These are phyloP conservation scores for Drosophila mauritiana DNA, from an alignment of 1,140 invertebrate genomes.

Conservation along the genomic window DNA sequence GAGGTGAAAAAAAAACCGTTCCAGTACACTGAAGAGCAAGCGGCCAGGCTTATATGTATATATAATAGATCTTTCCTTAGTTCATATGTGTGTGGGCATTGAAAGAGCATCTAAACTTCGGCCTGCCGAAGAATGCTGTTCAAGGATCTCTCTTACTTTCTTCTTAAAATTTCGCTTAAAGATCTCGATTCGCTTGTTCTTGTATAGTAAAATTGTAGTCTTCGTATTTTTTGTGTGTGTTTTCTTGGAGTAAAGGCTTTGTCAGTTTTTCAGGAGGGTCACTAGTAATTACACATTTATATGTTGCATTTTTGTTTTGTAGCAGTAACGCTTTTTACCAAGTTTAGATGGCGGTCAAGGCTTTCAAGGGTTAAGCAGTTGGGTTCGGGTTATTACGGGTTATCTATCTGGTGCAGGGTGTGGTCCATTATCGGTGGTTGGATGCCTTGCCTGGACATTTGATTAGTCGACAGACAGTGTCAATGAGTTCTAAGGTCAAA, in stretches of 20 bases:
- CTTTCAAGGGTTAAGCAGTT: conserved; percentile 22
- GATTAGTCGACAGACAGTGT: neutral
- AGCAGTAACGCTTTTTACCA: conserved; percentile 5
- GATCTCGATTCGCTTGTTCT: conserved; percentile 3
- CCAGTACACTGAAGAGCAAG: conserved; percentile 22
- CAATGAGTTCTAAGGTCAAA: neutral
- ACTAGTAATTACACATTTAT: conserved; percentile 31
- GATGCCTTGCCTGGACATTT: conserved; percentile 35
- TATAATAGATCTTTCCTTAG: conserved; percentile 24
- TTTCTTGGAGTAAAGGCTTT: conserved; percentile 46
- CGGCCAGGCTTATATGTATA: conserved; percentile 30
- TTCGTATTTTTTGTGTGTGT: conserved; percentile 36
- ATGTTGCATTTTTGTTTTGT: conserved; percentile 16
- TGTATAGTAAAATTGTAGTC: conserved; percentile 56
- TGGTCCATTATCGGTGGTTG: conserved; percentile 56
- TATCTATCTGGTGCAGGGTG: conserved; percentile 18
- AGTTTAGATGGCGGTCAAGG: conserved; percentile 7
- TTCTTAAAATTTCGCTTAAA: conserved; percentile 26
- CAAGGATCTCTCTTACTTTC: conserved; percentile 28
- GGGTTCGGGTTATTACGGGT: neutral
- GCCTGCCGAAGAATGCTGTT: conserved; percentile 70
- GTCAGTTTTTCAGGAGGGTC: conserved; percentile 37
- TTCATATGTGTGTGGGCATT: conserved; percentile 15
- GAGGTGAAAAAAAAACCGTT: conserved; percentile 17
- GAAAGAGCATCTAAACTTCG: conserved; percentile 64